phyloP scores from a whole-genome alignment of 2,888 invertebrate genomes.

The Gastracanthus pulcherrimus region DNA sequence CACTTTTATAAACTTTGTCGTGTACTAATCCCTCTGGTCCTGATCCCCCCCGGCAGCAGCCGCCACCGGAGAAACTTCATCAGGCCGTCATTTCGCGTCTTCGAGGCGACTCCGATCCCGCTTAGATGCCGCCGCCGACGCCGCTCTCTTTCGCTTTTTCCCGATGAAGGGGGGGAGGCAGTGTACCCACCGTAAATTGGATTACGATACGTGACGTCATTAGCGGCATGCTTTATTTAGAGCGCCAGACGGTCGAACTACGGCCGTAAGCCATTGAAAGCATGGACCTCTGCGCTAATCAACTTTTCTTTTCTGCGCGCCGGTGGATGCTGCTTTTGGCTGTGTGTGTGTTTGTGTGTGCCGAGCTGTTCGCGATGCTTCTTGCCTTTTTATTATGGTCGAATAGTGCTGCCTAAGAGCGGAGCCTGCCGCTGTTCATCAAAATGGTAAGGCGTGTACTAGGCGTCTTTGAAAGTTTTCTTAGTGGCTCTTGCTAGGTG shows the following conservation, averaged over 20 bases:
- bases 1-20: conserved; percentile 76
- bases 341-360: neutral
- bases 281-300: conserved; percentile 31
- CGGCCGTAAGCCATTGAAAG: conserved; percentile 42
- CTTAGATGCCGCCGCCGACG: too few species aligned
- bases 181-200: conserved; percentile 72
- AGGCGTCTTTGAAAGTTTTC: neutral
- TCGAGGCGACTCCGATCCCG: conserved; percentile 65
- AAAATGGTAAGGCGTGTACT: too few species aligned
- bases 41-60: too few species aligned
- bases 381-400: neutral
- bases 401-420: neutral
- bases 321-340: neutral
- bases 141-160: conserved; percentile 58
- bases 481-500: neutral
- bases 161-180: conserved; percentile 8
- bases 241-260: conserved; percentile 36
- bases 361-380: neutral
- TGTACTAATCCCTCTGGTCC: conserved; percentile 72
- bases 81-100: conserved; percentile 75
- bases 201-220: conserved; percentile 77
- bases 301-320: conserved; percentile 27
- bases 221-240: conserved; percentile 73
- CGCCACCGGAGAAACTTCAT: conserved; percentile 71
- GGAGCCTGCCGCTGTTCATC: neutral